Evolutionary conservation across 2,888 invertebrate species (phyloP).

Genomic region (Hypolimnas misippus): DNA sequence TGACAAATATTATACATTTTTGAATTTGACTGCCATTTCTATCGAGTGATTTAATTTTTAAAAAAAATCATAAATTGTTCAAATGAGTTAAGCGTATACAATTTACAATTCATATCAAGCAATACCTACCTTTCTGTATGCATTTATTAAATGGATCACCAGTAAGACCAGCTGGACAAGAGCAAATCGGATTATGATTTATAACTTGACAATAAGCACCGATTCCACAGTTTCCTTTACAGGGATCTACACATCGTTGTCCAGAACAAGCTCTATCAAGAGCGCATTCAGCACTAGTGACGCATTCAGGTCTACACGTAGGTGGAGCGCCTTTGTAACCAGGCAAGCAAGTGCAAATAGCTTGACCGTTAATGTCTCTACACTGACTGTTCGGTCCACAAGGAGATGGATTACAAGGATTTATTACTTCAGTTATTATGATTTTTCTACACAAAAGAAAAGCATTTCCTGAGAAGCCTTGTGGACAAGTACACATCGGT

Average conservation of each 20-base stretch:
- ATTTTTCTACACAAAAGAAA: slow-evolving; percentile 85
- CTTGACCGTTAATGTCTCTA: slow-evolving; percentile 86
- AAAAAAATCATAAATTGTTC: neutral
- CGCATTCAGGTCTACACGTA: slow-evolving; percentile 88
- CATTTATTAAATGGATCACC: slow-evolving; percentile 90
- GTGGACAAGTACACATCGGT: slow-evolving; percentile 84
- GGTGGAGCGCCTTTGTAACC: slow-evolving; percentile 89
- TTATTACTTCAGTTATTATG: slow-evolving; percentile 62
- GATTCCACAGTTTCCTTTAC: slow-evolving; percentile 88
- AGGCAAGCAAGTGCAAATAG: slow-evolving; percentile 87
- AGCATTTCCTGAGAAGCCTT: slow-evolving; percentile 87
- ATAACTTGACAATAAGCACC: slow-evolving; percentile 88
- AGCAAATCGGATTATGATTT: slow-evolving; percentile 89
- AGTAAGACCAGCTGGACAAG: slow-evolving; percentile 86
- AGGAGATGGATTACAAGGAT: slow-evolving; percentile 88
- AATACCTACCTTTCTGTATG: slow-evolving; percentile 80
- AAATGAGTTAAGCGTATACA: neutral
- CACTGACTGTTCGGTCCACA: slow-evolving; percentile 90
- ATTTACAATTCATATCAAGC: neutral
- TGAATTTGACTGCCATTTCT: too few relatives aligned
- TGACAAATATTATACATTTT: too few relatives aligned
- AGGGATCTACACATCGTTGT: slow-evolving; percentile 89
- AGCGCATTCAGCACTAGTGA: slow-evolving; percentile 87
- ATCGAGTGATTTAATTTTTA: too few relatives aligned
- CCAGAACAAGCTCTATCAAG: slow-evolving; percentile 87